Evolutionary conservation across 2,888 invertebrate species (phyloP).

Genomic region (Drosophila eohydei): DNA sequence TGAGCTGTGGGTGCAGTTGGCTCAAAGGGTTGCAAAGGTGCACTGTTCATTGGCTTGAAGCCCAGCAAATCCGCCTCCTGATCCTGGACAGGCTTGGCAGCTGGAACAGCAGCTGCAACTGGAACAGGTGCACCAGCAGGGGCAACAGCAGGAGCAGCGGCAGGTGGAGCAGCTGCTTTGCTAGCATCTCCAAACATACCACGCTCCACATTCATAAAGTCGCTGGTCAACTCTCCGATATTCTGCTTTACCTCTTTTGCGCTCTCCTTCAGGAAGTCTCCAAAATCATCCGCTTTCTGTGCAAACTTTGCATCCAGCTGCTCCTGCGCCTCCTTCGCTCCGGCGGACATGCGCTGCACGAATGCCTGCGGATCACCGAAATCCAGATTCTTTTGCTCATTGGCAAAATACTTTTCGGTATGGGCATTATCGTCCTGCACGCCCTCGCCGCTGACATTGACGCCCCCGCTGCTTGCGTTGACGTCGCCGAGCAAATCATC

Average conservation of each 20-base stretch:
- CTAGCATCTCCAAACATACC: conserved; percentile 57
- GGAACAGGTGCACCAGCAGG: neutral
- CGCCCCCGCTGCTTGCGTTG: conserved; percentile 18
- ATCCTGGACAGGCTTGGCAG: conserved; percentile 26
- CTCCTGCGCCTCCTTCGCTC: conserved; percentile 81
- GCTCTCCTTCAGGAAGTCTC: conserved; percentile 71
- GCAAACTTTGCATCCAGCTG: conserved; percentile 82
- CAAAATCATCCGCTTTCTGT: conserved; percentile 74
- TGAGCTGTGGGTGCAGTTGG: conserved; percentile 55
- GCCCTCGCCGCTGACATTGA: conserved; percentile 62
- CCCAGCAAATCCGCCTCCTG: conserved; percentile 62
- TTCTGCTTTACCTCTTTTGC: conserved; percentile 67
- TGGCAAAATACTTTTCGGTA: conserved; percentile 81
- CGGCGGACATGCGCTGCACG: conserved; percentile 81
- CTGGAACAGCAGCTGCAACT: neutral
- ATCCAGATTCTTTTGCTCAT: conserved; percentile 81
- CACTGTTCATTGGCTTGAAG: conserved; percentile 51
- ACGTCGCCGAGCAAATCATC: conserved; percentile 61
- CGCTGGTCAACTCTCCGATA: conserved; percentile 74
- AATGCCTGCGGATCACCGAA: conserved; percentile 80
- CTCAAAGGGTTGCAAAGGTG: conserved; percentile 63
- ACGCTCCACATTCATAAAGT: conserved; percentile 83
- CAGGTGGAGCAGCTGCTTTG: neutral
- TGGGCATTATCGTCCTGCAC: conserved; percentile 82
- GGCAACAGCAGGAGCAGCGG: neutral